A percentile compares a stretch with the other conserved stretches of the same genome.
phyloP scores from a whole-genome alignment of 2,888 invertebrate species.

The Noctua fimbriata region DNA sequence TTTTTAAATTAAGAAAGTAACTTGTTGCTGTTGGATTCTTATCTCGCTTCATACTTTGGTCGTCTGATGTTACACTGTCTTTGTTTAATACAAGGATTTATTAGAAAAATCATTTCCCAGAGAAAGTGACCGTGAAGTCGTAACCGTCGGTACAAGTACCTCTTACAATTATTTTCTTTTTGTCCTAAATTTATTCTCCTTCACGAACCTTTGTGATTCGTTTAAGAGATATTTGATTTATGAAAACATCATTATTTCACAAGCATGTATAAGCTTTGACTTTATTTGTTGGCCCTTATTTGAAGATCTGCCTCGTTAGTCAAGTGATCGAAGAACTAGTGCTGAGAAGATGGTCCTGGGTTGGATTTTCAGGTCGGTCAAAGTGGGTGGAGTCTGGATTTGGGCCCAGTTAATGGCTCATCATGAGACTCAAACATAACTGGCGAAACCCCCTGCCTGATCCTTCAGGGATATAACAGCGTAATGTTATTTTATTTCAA shows the following conservation, averaged over 20 bases:
- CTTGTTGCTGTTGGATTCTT: background rate
- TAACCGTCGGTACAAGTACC: slow-evolving; percentile 11
- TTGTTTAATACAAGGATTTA: background rate
- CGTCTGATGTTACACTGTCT: background rate
- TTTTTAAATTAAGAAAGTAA: no score
- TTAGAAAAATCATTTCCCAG: background rate
- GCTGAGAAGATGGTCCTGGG: background rate
- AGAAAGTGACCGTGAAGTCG: background rate
- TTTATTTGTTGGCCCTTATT: slow-evolving; percentile 37
- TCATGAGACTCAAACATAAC: background rate
- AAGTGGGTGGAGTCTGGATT: background rate
- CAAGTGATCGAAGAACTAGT: background rate
- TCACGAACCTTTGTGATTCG: slow-evolving; percentile 39
- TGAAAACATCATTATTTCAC: slow-evolving; percentile 56
- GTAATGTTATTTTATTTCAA: slow-evolving; percentile 29
- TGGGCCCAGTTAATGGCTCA: background rate
- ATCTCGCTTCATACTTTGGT: background rate
- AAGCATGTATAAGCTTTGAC: slow-evolving; percentile 25
- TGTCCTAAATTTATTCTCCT: slow-evolving; percentile 38
- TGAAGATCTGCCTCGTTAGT: slow-evolving; percentile 9
- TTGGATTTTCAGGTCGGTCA: background rate
- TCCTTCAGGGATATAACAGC: background rate
- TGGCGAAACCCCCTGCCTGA: background rate
- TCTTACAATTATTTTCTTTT: slow-evolving; percentile 35
- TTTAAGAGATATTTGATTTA: slow-evolving; percentile 52